Evolutionary conservation across 2,113 vertebrate genomes (phyloP), one percentile per base, ranked within the genome.

Genomic region (Caretta caretta): DNA sequence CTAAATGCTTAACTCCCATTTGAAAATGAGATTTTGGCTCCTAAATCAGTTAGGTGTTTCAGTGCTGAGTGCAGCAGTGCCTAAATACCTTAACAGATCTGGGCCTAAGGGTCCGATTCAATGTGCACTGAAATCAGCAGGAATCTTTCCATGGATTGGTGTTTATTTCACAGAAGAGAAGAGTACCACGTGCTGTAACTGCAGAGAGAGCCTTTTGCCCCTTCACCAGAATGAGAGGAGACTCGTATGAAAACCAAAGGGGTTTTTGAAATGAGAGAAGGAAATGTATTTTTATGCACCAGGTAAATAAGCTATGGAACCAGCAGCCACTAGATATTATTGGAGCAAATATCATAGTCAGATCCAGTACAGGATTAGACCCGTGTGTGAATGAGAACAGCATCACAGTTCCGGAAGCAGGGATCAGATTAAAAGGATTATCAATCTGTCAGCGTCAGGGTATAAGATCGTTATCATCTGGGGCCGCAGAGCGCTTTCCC

Each of bases 371-470:
- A 31, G 86, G 75, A 85, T 85, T 85, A 80, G 83, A 65, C 56
- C 84, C 13, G 11, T 80, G 75, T 56, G 31, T 49, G 86, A 81
- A 84, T 80, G 78, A 84, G 81, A 80, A 80, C 49, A 79, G 72
- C 56, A 54, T 31, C 25, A 56, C 72, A 25, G 72, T 88, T 84
- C 50, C 57, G 80, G 72, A 35, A 80, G 89, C 49, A 35, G 51
- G 57, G 56, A 85, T 90, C 75, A 92, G n/a, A 90, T 85, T 85
- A 80, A 90, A 42, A 90, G 57, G 83, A 80, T 84, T 90, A 80
- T 72, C 78, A 76, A n/a, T 81, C 87, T 31, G 53, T 80, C 86
- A 65, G 80, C 54, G 24, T 54, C 8, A 79, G 56, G 83, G 81
- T 69, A 84, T 29, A 65, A 88, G 49, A 22, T 75, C 24, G 3